A percentile compares a stretch with the other conserved stretches of the same genome.
Conservation (phyloP, 2,797 vertebrate species). For the Thripadectes ignobilis region DNA sequence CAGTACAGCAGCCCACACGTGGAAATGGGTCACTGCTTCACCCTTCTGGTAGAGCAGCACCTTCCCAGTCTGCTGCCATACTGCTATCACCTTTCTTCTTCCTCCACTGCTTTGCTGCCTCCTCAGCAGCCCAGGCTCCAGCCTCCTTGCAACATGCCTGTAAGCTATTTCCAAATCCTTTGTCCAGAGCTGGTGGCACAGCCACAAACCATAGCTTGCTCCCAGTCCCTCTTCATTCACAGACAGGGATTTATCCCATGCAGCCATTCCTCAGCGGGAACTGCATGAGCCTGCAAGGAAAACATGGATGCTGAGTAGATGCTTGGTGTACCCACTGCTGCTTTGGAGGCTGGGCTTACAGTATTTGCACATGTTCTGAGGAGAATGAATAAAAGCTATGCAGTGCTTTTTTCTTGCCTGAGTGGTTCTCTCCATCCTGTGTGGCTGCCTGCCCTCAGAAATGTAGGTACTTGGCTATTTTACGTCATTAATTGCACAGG, state of each 20-base stretch:
- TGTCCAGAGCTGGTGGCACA: accelerated
- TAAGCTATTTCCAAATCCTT: not conserved
- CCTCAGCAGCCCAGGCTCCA: not conserved
- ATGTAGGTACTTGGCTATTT: not conserved
- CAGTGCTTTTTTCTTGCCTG: not conserved
- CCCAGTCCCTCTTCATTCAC: accelerated
- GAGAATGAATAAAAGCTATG: not conserved
- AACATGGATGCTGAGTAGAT: not conserved
- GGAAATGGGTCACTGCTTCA: not conserved
- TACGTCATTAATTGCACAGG: not conserved
- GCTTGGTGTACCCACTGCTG: not conserved
- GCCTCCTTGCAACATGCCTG: accelerated
- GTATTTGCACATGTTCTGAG: not conserved
- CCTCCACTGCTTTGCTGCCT: not conserved
- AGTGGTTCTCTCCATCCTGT: not conserved
- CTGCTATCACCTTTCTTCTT: not conserved
- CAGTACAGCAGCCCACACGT: not conserved
- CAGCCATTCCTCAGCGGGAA: not conserved
- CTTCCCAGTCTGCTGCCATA: not conserved
- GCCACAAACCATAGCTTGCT: not conserved
- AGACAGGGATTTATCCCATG: not conserved
- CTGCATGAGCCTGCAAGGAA: not conserved
- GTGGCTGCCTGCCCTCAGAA: not conserved
- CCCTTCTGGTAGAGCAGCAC: not conserved
- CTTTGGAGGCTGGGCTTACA: not conserved